A percentile compares a stretch with the other conserved stretches of the same genome.
These are phyloP conservation scores for Dynastes tityus DNA, from an alignment of 2,888 invertebrate genomes.

Conservation along the genomic window DNA sequence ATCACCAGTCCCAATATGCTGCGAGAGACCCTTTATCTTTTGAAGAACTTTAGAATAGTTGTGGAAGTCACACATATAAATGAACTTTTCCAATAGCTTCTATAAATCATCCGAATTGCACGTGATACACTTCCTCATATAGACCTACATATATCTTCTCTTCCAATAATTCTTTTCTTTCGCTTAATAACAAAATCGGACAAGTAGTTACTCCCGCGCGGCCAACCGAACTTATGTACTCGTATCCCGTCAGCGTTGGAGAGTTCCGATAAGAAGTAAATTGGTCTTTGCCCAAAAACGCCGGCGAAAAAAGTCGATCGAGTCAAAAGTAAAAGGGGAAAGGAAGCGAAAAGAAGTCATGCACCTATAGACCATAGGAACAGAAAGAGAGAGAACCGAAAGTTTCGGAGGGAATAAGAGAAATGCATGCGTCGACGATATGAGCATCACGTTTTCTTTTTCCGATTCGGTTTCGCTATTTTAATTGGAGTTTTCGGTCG, in stretches of 20 bases:
- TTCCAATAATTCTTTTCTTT: slow-evolving; percentile 18
- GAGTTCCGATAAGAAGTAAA: slow-evolving; percentile 37
- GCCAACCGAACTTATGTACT: neutral
- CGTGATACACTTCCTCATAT: slow-evolving; percentile 7
- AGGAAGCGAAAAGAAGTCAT: slow-evolving; percentile 15
- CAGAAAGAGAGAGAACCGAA: neutral
- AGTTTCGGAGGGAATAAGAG: neutral
- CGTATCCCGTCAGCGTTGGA: neutral
- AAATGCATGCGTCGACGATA: slow-evolving; percentile 46
- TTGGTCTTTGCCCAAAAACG: slow-evolving; percentile 5
- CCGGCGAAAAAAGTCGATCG: neutral
- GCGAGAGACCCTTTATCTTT: neutral
- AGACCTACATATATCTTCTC: slow-evolving; percentile 14
- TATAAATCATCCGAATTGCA: slow-evolving; percentile 10
- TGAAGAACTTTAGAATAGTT: neutral
- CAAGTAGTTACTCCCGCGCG: slow-evolving; percentile 11
- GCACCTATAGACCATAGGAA: neutral
- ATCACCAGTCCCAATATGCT: too few species aligned
- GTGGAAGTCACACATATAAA: neutral
- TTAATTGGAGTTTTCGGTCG: slow-evolving; percentile 67
- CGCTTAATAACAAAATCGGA: slow-evolving; percentile 17
- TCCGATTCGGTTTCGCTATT: slow-evolving; percentile 56
- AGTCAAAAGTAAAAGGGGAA: neutral
- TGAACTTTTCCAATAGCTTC: neutral
- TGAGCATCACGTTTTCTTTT: slow-evolving; percentile 60